Evolutionary conservation across 2,888 invertebrate genomes (phyloP).

Genomic region (Drosophila monieri): DNA sequence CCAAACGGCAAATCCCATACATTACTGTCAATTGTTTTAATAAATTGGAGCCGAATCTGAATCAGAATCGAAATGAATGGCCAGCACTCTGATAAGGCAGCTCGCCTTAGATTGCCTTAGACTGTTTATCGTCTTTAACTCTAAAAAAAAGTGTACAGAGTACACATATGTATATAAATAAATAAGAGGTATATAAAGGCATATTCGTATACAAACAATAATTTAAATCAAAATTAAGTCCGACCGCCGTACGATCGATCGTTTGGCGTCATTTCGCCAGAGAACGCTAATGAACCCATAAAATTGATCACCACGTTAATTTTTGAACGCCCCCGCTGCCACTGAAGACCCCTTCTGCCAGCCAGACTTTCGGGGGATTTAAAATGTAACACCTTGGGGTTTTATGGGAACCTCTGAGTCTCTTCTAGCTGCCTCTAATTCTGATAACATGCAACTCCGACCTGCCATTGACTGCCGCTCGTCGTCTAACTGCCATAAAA

Average conservation of each 20-base stretch:
- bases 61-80: conserved; percentile 55
- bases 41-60: conserved; percentile 53
- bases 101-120: conserved; percentile 14
- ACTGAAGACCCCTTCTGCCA: not conserved
- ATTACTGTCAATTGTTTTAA: conserved; percentile 69
- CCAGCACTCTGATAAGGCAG: conserved; percentile 27
- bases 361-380: conserved; percentile 30
- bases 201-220: conserved; percentile 63
- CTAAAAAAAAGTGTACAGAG: not conserved
- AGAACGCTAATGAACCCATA: conserved; percentile 74
- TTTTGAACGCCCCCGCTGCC: conserved; percentile 20
- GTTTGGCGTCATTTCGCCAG: conserved; percentile 50
- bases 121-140: conserved; percentile 13
- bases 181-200: not conserved
- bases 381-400: conserved; percentile 60
- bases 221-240: conserved; percentile 72
- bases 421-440: conserved; percentile 49
- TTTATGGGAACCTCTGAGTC: conserved; percentile 51
- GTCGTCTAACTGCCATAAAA: conserved; percentile 51
- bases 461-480: not conserved
- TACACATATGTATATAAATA: conserved; percentile 16
- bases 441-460: conserved; percentile 46
- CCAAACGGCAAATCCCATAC: conserved; percentile 45
- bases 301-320: conserved; percentile 77
- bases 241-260: conserved; percentile 65